These are phyloP conservation scores for Sebastes steindachneri DNA, from an alignment of 2,797 vertebrate species.

Conservation along the genomic window DNA sequence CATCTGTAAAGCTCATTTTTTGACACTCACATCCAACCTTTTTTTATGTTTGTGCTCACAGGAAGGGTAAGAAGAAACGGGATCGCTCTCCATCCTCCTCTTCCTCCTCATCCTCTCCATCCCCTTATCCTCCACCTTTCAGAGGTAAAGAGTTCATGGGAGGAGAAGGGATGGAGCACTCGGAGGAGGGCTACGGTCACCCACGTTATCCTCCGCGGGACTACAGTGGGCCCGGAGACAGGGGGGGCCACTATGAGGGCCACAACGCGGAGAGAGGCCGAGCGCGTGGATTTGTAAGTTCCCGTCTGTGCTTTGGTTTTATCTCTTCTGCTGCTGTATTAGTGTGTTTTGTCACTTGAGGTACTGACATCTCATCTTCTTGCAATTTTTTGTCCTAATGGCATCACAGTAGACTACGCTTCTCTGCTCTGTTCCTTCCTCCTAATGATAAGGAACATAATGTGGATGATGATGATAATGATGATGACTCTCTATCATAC, in stretches of 20 bases:
- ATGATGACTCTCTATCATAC: conserved; percentile 62
- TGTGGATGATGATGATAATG: conserved; percentile 65
- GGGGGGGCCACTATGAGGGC: conserved; percentile 72
- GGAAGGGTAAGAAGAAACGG: conserved; percentile 94
- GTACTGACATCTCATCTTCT: conserved; percentile 55
- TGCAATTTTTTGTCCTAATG: conserved; percentile 57
- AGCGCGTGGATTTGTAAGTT: conserved; percentile 94
- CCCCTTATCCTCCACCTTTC: conserved; percentile 85
- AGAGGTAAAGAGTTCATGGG: conserved; percentile 82
- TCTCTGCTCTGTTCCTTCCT: conserved; percentile 68
- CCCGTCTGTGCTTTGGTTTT: fast-evolving
- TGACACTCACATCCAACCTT: not conserved
- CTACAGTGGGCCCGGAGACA: conserved; percentile 77
- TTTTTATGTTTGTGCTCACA: conserved; percentile 52
- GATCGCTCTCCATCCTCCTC: conserved; percentile 95
- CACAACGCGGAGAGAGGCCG: conserved; percentile 70
- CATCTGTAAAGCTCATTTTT: not conserved
- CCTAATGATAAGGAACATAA: conserved; percentile 63
- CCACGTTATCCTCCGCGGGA: conserved; percentile 91
- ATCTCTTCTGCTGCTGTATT: conserved; percentile 8
- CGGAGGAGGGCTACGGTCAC: conserved; percentile 88
- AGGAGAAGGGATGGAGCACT: conserved; percentile 89
- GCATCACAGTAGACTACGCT: conserved; percentile 52
- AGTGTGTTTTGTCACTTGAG: conserved; percentile 8
- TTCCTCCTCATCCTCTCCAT: conserved; percentile 90